Percentiles rank a stretch among this genome's conserved stretches.
phyloP scores from a whole-genome alignment of 1,140 invertebrate species.

The Drosophila littoralis region DNA sequence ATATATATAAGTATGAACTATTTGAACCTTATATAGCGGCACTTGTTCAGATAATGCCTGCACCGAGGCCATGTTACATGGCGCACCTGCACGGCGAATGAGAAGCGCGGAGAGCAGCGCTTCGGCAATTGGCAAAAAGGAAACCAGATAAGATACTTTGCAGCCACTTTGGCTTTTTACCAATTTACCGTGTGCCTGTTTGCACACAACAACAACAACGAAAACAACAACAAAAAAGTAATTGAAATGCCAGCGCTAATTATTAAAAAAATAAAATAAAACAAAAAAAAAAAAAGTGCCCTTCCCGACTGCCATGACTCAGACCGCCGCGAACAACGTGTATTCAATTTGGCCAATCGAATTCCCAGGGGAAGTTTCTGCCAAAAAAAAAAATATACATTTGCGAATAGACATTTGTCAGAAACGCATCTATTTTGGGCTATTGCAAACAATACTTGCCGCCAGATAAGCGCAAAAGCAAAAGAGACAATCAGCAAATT shows the following conservation, averaged over 20 bases:
- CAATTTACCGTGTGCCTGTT: conserved; percentile 15
- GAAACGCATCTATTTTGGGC: conserved; percentile 26
- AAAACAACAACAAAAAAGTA: conserved; percentile 57
- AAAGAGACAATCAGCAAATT: conserved; percentile 7
- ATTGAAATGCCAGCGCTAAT: conserved; percentile 72
- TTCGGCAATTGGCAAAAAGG: conserved; percentile 55
- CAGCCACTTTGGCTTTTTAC: conserved; percentile 36
- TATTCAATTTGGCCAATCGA: conserved; percentile 29
- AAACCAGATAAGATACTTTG: conserved; percentile 76
- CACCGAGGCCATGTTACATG: conserved; percentile 26
- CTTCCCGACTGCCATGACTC: conserved; percentile 13
- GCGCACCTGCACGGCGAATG: conserved; percentile 26
- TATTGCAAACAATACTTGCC: neutral
- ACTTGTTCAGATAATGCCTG: conserved; percentile 20
- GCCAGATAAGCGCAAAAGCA: conserved; percentile 4
- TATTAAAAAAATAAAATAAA: conserved; percentile 57
- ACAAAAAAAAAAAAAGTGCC: conserved; percentile 36
- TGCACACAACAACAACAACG: conserved; percentile 15
- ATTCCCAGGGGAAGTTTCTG: conserved; percentile 19
- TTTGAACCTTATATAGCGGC: conserved; percentile 18
- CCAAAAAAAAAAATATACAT: neutral
- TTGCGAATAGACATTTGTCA: conserved; percentile 14
- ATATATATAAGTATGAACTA: neutral
- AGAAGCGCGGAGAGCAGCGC: neutral
- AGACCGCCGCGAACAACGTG: neutral